These are phyloP conservation scores for Prunella himalayana DNA, from an alignment of 2,113 vertebrate genomes.

Conservation along the genomic window DNA sequence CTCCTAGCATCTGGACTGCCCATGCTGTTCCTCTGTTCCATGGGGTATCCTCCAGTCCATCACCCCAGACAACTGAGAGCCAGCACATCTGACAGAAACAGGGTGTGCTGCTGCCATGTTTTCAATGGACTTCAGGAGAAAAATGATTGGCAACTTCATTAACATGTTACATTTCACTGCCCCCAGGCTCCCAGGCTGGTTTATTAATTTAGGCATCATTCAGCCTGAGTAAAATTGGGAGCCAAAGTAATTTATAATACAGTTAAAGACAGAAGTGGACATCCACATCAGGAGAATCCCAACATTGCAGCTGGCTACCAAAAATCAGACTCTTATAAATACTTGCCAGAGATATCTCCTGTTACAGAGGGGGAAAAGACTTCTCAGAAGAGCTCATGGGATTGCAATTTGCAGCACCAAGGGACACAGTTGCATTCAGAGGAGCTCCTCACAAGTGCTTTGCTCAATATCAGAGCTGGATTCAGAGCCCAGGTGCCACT, in stretches of 20 bases:
- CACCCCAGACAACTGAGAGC: background rate
- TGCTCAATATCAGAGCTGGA: background rate
- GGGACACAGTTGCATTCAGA: background rate
- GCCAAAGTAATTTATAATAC: background rate
- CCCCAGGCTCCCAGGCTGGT: background rate
- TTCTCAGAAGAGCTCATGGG: background rate
- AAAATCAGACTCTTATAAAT: background rate
- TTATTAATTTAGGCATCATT: background rate
- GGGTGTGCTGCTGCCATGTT: background rate
- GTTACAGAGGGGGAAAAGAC: fast-evolving
- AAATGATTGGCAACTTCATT: background rate
- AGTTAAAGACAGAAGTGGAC: background rate
- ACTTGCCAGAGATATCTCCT: background rate
- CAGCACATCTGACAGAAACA: background rate
- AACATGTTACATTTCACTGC: background rate
- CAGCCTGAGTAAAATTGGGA: background rate
- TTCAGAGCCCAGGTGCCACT: background rate
- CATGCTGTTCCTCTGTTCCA: fast-evolving
- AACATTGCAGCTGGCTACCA: background rate
- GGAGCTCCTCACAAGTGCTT: background rate
- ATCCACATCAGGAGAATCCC: background rate
- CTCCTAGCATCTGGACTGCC: background rate
- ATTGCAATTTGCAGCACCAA: background rate
- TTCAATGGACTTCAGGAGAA: background rate
- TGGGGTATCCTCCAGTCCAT: background rate